Conservation (phyloP, 2,888 invertebrate genomes). For the Perdita meconis region DNA sequence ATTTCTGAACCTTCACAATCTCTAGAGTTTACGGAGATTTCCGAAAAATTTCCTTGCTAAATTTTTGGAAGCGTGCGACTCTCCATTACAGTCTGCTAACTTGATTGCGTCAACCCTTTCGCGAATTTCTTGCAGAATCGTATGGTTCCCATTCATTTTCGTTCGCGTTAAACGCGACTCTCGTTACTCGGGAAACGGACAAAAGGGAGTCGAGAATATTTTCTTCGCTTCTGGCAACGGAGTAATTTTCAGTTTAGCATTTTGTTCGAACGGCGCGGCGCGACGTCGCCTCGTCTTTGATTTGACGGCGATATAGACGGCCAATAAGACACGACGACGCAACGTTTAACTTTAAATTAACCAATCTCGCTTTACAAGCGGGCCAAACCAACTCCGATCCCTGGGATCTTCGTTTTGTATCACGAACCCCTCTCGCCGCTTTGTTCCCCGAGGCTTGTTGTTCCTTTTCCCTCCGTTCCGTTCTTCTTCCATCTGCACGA, state of each 20-base stretch:
- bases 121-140: no score
- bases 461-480: constrained; percentile 3
- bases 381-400: constrained; percentile 15
- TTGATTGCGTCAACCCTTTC: no score
- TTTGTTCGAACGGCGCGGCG: no score
- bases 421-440: neutral
- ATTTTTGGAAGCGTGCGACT: no score
- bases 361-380: constrained; percentile 35
- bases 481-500: neutral
- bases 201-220: neutral
- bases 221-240: neutral
- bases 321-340: constrained; percentile 26
- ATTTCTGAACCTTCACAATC: no score
- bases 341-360: constrained; percentile 46
- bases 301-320: constrained; percentile 14
- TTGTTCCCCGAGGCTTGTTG: neutral
- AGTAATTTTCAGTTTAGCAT: constrained; percentile 9
- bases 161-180: no score
- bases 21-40: no score
- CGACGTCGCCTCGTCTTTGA: no score
- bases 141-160: no score
- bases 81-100: no score
- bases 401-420: constrained; percentile 20
- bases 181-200: neutral
- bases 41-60: no score